phyloP scores from a whole-genome alignment of 2,797 vertebrate genomes.

The Pachyuromys duprasi region DNA sequence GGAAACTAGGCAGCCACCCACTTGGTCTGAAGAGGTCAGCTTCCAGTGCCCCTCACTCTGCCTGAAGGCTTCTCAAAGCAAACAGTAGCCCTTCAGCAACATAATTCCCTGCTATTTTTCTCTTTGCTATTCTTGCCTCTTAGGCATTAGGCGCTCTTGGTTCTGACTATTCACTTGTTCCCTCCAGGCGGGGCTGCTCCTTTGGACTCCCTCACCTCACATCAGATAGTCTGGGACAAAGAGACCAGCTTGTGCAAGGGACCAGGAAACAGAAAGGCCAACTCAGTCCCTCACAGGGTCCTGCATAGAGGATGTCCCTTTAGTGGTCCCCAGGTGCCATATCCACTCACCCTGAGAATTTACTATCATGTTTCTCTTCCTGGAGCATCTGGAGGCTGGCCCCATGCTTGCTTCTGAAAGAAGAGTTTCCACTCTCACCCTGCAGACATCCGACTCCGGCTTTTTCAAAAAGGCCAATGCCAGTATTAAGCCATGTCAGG shows the following conservation, averaged over 20 bases:
- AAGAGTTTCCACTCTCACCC: background rate
- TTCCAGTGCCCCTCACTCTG: background rate
- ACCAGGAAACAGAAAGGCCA: background rate
- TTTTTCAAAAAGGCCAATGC: background rate
- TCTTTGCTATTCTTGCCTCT: background rate
- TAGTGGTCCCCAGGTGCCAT: background rate
- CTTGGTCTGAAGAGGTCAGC: background rate
- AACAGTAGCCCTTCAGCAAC: background rate
- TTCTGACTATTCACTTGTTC: background rate
- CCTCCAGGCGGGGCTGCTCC: rapidly evolving
- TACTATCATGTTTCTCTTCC: too few relatives aligned
- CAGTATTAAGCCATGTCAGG: background rate
- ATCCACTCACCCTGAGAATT: background rate
- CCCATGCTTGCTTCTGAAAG: background rate
- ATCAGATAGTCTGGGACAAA: background rate
- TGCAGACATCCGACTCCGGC: background rate
- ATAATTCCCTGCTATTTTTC: background rate
- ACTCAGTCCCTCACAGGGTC: background rate
- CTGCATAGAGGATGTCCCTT: background rate
- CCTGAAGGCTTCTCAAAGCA: background rate
- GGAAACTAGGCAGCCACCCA: background rate
- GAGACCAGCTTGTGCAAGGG: background rate
- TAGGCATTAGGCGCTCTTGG: background rate
- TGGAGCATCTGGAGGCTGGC: background rate
- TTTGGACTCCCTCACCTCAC: rapidly evolving